Conservation (phyloP, 1,140 invertebrate species). For the Grapholita molesta region DNA sequence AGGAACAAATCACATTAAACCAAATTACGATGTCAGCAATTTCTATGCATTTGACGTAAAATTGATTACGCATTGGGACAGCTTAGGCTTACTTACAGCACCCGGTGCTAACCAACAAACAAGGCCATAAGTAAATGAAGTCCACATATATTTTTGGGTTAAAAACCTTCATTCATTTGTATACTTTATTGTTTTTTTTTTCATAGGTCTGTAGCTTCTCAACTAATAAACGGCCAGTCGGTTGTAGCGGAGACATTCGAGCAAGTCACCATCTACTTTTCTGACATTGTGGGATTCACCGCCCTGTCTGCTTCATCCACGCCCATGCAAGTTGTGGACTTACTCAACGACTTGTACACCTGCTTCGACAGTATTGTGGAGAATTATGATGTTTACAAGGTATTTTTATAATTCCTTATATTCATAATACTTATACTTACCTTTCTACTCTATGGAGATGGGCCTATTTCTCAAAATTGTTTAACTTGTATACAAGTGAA, state of each 20-base stretch:
- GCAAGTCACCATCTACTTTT: conserved; percentile 96
- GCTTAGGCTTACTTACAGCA: no score
- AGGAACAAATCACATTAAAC: no score
- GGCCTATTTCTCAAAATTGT: no score
- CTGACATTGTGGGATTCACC: conserved; percentile 97
- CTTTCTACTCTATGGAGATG: no score
- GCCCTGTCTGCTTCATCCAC: conserved; percentile 93
- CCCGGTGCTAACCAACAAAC: no score
- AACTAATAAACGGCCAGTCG: conserved; percentile 91
- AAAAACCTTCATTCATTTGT: not conserved
- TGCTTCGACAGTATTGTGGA: conserved; percentile 97
- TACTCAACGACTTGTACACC: conserved; percentile 97
- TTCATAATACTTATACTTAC: no score
- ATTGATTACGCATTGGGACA: no score
- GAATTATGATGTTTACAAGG: conserved; percentile 98
- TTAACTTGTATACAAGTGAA: no score
- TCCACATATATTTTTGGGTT: not conserved
- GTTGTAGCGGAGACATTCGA: conserved; percentile 96
- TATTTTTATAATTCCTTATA: no score
- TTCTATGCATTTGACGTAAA: no score
- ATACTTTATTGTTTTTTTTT: conserved; percentile 15
- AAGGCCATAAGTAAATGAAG: no score
- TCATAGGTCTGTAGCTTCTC: conserved; percentile 87
- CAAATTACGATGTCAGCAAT: no score
- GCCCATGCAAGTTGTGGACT: conserved; percentile 95